A percentile compares a stretch with the other conserved stretches of the same genome.
Conservation (phyloP, 2,888 invertebrate genomes). For the Apamea crenata region DNA sequence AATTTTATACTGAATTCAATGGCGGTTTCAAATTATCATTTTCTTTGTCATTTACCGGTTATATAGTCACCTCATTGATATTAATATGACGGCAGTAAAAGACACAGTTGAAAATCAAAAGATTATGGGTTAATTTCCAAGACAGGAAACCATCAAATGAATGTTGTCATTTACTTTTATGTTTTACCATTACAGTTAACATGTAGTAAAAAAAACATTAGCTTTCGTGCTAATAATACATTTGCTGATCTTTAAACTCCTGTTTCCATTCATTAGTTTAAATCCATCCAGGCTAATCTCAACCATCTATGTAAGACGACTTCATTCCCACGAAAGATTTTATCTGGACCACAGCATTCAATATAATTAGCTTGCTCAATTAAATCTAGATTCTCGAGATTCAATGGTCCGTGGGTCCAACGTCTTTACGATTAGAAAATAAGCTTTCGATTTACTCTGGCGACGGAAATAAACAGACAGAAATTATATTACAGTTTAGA, state of each 20-base stretch:
- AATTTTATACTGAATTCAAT: constrained; percentile 42
- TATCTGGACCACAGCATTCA: constrained; percentile 74
- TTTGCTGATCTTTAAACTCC: constrained; percentile 34
- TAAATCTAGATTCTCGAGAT: constrained; percentile 75
- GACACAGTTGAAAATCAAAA: not conserved
- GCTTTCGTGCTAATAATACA: constrained; percentile 13
- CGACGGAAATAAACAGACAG: constrained; percentile 5
- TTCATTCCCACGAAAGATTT: constrained; percentile 75
- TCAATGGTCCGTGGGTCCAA: constrained; percentile 58
- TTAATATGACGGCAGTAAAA: constrained; percentile 2
- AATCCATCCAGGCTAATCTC: constrained; percentile 57
- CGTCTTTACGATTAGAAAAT: constrained; percentile 56
- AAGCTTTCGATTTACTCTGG: constrained; percentile 44
- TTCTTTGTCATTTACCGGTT: constrained; percentile 25
- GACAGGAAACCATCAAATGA: not conserved
- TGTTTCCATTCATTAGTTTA: constrained; percentile 49
- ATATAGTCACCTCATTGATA: constrained; percentile 17
- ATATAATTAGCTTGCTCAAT: constrained; percentile 83
- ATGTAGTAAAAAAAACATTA: not conserved
- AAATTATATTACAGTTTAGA: not conserved
- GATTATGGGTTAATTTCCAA: not conserved
- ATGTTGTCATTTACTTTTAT: not conserved
- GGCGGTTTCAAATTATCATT: constrained; percentile 27
- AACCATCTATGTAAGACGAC: constrained; percentile 65
- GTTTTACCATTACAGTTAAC: not conserved